A percentile compares a stretch with the other conserved stretches of the same genome.
phyloP scores from a whole-genome alignment of 2,113 vertebrate species.

The Oncorhynchus masou region DNA sequence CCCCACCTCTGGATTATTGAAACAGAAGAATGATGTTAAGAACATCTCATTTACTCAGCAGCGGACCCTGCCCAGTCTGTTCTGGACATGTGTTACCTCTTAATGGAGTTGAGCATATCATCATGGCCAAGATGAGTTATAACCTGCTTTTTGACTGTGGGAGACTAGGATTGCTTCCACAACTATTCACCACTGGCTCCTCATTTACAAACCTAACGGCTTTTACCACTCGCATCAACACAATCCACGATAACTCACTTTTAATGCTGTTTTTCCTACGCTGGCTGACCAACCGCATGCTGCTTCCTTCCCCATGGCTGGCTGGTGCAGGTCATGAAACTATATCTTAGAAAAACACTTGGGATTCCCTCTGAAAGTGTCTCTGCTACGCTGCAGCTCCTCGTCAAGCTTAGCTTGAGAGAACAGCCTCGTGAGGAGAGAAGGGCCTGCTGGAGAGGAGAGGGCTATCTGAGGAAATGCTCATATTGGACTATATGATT shows the following conservation, averaged over 20 bases:
- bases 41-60: constrained; percentile 49
- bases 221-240: constrained; percentile 53
- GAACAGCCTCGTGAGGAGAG: not conserved
- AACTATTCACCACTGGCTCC: constrained; percentile 24
- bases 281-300: constrained; percentile 30
- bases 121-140: constrained; percentile 53
- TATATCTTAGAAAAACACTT: constrained; percentile 59
- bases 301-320: constrained; percentile 32
- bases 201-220: constrained; percentile 52
- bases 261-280: constrained; percentile 33
- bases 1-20: too few relatives aligned
- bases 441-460: not conserved
- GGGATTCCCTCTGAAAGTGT: constrained; percentile 29
- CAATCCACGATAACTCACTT: constrained; percentile 48
- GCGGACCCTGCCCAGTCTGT: constrained; percentile 26
- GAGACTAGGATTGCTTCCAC: constrained; percentile 13
- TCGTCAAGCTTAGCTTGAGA: not conserved
- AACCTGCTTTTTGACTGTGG: constrained; percentile 45
- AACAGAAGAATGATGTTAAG: constrained; percentile 45
- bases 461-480: constrained; percentile 5
- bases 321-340: constrained; percentile 50
- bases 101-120: constrained; percentile 55
- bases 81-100: constrained; percentile 61
- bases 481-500: not conserved
- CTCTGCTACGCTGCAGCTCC: constrained; percentile 16